phyloP scores from a whole-genome alignment of 23 tunicate genomes.

The Oikopleura albicans region DNA sequence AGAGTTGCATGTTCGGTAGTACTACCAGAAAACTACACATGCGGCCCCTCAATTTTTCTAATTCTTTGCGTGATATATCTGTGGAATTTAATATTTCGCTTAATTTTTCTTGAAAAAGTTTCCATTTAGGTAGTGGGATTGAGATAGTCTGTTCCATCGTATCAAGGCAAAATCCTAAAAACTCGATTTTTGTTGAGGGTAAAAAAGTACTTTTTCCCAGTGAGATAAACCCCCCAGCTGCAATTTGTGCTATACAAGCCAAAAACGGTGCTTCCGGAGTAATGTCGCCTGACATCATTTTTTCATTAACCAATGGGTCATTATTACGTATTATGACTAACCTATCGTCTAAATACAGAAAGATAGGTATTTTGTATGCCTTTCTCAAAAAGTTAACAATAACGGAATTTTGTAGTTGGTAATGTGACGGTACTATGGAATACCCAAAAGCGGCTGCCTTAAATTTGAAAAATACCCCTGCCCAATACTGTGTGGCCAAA shows the following conservation, averaged over 20 bases:
- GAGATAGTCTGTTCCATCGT: neutral
- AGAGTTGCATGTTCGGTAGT: neutral
- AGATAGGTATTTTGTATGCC: neutral
- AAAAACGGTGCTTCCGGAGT: neutral
- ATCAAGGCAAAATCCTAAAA: neutral
- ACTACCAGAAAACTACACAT: neutral
- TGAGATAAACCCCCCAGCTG: neutral
- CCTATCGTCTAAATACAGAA: neutral
- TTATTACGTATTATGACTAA: too few relatives aligned
- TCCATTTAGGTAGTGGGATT: neutral
- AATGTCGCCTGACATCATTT: neutral
- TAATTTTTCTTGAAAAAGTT: neutral
- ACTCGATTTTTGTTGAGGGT: neutral
- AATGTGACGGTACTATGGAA: neutral
- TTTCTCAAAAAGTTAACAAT: neutral
- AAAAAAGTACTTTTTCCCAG: neutral
- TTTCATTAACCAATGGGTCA: too few relatives aligned
- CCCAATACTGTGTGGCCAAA: neutral
- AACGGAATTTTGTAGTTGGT: neutral
- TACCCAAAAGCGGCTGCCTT: neutral
- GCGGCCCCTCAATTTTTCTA: neutral
- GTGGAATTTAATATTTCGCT: neutral
- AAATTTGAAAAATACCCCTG: neutral
- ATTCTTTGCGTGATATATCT: neutral
- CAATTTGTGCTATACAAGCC: neutral